phyloP scores from a whole-genome alignment of 2,888 invertebrate species.

The Gibbula magus region DNA sequence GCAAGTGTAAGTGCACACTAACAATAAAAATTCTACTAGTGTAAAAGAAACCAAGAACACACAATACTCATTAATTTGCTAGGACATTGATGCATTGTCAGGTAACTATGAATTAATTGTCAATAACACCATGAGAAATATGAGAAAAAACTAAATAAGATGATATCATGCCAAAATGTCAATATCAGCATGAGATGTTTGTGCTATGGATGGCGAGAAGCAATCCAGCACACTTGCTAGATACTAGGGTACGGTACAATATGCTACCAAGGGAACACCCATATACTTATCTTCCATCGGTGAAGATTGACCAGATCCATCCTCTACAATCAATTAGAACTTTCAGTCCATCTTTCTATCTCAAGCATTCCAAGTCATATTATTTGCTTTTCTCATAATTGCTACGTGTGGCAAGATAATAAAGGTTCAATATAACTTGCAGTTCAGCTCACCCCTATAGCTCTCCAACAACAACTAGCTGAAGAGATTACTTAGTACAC shows the following conservation, averaged over 20 bases:
- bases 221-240: background rate
- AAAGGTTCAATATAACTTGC: too few species aligned
- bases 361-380: background rate
- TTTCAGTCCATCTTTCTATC: background rate
- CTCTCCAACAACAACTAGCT: too few species aligned
- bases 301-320: background rate
- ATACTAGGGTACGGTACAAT: background rate
- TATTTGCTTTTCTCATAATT: too few species aligned
- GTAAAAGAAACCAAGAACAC: too few species aligned
- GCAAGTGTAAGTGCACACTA: too few species aligned
- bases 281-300: slow-evolving; percentile 13
- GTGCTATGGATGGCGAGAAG: background rate
- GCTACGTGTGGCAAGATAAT: too few species aligned
- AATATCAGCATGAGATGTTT: background rate
- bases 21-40: too few species aligned
- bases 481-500: too few species aligned
- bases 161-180: slow-evolving; percentile 10
- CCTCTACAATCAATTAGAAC: slow-evolving; percentile 19
- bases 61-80: too few species aligned
- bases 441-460: too few species aligned
- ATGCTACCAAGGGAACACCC: slow-evolving; percentile 17
- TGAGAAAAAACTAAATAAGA: background rate
- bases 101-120: too few species aligned
- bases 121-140: background rate
- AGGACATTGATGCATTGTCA: too few species aligned